These are phyloP conservation scores for Psilanteris sp. DNA, from an alignment of 1,140 invertebrate species.

Conservation along the genomic window DNA sequence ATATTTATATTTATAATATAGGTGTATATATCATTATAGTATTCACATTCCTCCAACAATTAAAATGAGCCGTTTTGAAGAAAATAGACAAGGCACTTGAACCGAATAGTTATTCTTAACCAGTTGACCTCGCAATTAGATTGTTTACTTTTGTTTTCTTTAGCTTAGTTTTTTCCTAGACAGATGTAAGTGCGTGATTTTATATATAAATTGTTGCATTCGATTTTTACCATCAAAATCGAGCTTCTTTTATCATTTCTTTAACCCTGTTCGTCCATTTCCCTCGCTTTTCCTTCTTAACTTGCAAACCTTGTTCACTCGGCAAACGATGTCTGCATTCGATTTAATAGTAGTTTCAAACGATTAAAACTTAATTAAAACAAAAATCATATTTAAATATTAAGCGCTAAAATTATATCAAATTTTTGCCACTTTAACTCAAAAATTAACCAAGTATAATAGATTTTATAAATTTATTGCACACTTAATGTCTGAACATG, in stretches of 20 bases:
- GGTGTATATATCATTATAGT: conserved; percentile 67
- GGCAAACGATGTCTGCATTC: conserved; percentile 20
- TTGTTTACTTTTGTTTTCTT: conserved; percentile 20
- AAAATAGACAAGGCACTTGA: conserved; percentile 80
- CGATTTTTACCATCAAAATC: conserved; percentile 4
- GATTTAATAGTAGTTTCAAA: too few relatives aligned
- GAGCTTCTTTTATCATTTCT: conserved; percentile 21
- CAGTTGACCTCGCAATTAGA: conserved; percentile 76
- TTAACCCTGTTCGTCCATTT: conserved; percentile 46
- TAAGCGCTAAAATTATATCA: too few relatives aligned
- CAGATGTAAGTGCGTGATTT: conserved; percentile 12
- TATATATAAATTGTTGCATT: conserved; percentile 7
- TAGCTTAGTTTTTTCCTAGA: conserved; percentile 6
- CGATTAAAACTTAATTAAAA: too few relatives aligned
- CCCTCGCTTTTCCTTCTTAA: conserved; percentile 39
- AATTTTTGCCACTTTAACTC: too few relatives aligned
- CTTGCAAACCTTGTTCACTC: conserved; percentile 20
- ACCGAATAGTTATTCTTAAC: conserved; percentile 77
- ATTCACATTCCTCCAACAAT: conserved; percentile 79
- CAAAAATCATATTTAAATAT: neutral
- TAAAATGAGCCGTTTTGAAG: conserved; percentile 79
- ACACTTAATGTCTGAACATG: too few relatives aligned
- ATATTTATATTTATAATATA: conserved; percentile 44
- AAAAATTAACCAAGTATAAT: too few relatives aligned
- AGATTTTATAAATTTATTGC: too few relatives aligned